Conservation (phyloP, 1,140 invertebrate genomes). For the Rhopalosiphum maidis region DNA sequence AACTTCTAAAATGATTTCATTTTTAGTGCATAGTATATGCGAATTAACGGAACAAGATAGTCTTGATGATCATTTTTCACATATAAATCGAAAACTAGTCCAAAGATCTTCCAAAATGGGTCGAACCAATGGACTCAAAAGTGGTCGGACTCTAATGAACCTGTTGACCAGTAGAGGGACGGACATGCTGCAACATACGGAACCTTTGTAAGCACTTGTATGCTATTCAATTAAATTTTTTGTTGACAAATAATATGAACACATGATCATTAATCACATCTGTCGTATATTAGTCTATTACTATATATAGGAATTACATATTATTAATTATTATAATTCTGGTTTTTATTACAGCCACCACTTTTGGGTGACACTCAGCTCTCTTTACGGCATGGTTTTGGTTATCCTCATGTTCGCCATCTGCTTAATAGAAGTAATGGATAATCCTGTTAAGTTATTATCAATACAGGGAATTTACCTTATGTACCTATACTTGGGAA, state of each 20-base stretch:
- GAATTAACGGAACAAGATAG: conserved; percentile 52
- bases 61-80: conserved; percentile 51
- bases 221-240: background rate
- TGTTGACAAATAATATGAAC: background rate
- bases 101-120: conserved; percentile 40
- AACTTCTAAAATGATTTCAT: background rate
- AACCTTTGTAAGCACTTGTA: conserved; percentile 31
- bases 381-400: conserved; percentile 70
- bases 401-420: conserved; percentile 69
- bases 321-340: background rate
- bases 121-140: conserved; percentile 30
- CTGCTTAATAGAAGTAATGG: conserved; percentile 69
- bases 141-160: conserved; percentile 33
- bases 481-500: conserved; percentile 72
- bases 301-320: background rate
- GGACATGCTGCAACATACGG: conserved; percentile 35
- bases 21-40: conserved; percentile 49
- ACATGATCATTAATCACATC: background rate
- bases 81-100: conserved; percentile 45
- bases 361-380: conserved; percentile 69
- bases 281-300: background rate
- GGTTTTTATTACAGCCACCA: conserved; percentile 65
- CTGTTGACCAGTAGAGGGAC: conserved; percentile 34
- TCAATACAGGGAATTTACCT: conserved; percentile 72
- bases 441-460: conserved; percentile 68